A percentile compares a stretch with the other conserved stretches of the same genome.
Evolutionary conservation across 2,797 vertebrate species (phyloP).

Genomic region (Capromys pilorides): DNA sequence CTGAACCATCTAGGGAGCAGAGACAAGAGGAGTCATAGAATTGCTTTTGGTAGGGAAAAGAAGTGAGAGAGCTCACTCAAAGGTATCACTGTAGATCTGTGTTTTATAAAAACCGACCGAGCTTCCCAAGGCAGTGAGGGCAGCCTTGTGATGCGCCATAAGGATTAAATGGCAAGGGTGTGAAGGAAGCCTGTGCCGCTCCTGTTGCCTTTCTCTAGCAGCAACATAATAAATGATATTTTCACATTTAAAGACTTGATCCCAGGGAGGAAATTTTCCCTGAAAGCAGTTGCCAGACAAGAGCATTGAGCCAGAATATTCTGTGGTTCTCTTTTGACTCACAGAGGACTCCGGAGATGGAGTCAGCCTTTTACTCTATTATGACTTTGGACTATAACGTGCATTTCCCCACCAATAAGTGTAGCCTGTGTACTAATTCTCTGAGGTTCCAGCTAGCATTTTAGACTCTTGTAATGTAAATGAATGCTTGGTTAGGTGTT

Average conservation of each 20-base stretch:
- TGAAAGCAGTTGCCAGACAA: not conserved
- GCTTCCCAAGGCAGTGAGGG: not conserved
- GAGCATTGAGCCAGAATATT: not conserved
- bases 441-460: not conserved
- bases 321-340: constrained; percentile 40
- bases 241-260: not conserved
- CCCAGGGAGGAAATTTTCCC: not conserved
- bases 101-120: not conserved
- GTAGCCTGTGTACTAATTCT: not conserved
- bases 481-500: constrained; percentile 3
- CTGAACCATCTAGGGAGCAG: not conserved
- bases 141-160: not conserved
- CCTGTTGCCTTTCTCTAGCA: not conserved
- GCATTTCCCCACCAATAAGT: constrained; percentile 19
- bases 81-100: not conserved
- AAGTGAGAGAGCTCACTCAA: not conserved
- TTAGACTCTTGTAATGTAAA: not conserved
- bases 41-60: not conserved
- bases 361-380: constrained; percentile 39
- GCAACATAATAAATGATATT: not conserved
- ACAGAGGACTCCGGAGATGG: not conserved
- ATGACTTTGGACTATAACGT: constrained; percentile 17
- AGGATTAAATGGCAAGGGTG: not conserved
- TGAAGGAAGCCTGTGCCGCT: not conserved
- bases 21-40: not conserved